Base-by-base conservation (phyloP, 2,888 invertebrate genomes). In the Chydorus sphaericus region DNA sequence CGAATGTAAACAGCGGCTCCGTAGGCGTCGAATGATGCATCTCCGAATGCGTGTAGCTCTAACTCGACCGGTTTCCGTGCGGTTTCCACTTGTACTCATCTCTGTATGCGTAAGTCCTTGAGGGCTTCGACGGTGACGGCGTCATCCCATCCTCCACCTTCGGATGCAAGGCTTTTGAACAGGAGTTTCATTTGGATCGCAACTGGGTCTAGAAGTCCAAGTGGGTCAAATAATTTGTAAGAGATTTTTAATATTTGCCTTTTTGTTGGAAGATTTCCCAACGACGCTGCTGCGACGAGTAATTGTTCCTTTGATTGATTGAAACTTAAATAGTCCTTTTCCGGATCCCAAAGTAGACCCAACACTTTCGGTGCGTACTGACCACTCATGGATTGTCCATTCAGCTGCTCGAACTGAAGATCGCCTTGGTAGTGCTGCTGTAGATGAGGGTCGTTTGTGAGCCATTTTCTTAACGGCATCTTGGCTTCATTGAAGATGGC, bases 111-210 rank as follows among this genome's bases (percentile, higher is more conserved):
- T 10, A 59, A 10, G 18, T 57, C 44, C 11, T 3, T 6, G 10
- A 11, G 20, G 37, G 59, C 31, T 11, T 37, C 38, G 18, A 37
- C 49, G 14, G 61, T 58, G 23, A 63, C 44, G 1, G 48, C 36
- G 6, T 60, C 60, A 60, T 65, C 64, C 64, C 64, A 64, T 2
- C 49, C 7, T 4, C 60, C 52, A n/a, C 48, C 28, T 18, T 56
- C 54, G 63, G 65, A 66, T n/a, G n/a, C n/a, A 3, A 64, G 31
- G 14, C 58, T 30, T 59, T 65, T 64, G 29, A 66, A 48, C 8
- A 64, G 29, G 3, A 61, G 57, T 49, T 63, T 66, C 0, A 57
- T 56, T 8, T 39, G 26, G 38, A 60, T 56, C 8, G 28, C 57
- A 18, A 60, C 58, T 18, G 58, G 59, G 1, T 33, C 53, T 20